phyloP scores from a whole-genome alignment of 2,888 invertebrate species.

The Chrysomela aeneicollis region DNA sequence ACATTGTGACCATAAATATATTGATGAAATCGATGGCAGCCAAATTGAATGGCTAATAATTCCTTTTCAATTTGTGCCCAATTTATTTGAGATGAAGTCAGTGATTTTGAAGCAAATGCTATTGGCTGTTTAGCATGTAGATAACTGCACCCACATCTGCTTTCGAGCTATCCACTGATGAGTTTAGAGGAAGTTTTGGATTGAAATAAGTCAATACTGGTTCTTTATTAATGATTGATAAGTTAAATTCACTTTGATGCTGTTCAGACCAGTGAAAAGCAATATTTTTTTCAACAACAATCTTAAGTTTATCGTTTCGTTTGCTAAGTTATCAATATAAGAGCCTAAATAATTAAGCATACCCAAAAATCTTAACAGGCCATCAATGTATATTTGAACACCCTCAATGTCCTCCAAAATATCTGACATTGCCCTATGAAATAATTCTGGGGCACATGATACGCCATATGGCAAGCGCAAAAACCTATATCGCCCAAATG shows the following conservation, averaged over 20 bases:
- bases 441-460: not conserved
- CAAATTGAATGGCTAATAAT: conserved; percentile 39
- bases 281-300: conserved; percentile 1
- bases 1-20: conserved; percentile 39
- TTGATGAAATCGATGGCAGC: conserved; percentile 40
- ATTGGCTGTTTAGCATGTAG: not conserved
- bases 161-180: not conserved
- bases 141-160: not conserved
- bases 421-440: not conserved
- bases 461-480: not conserved
- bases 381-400: not conserved
- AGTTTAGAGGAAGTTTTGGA: not conserved
- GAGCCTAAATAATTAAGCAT: conserved; percentile 44
- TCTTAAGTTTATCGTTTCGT: not conserved
- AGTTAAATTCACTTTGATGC: not conserved
- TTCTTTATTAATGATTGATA: not conserved
- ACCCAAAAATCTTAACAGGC: conserved; percentile 43
- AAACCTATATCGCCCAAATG: not conserved
- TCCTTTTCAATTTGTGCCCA: conserved; percentile 38
- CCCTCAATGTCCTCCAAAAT: not conserved
- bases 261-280: conserved; percentile 13
- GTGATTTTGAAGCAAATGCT: conserved; percentile 3
- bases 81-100: not conserved
- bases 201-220: not conserved
- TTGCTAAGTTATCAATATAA: not conserved